Evolutionary conservation across 2,888 invertebrate genomes (phyloP).

Genomic region (Andrena chrysosceles): DNA sequence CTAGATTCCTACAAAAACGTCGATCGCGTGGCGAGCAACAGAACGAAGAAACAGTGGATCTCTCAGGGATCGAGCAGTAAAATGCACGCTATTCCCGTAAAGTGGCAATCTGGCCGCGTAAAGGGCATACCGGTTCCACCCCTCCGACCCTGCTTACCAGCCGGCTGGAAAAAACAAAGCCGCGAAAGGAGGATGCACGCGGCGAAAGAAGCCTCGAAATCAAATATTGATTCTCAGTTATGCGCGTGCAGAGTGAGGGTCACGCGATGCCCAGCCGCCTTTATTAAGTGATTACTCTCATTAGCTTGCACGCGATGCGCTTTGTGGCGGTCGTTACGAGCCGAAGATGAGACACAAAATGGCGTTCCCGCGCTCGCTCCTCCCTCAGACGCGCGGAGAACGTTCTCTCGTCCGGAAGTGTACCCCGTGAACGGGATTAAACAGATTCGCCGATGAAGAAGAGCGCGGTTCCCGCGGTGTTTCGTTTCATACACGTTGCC

Average conservation of each 20-base stretch:
- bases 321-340: slow-evolving; percentile 75
- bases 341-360: slow-evolving; percentile 73
- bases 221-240: slow-evolving; percentile 81
- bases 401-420: not conserved
- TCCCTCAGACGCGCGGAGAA: slow-evolving; percentile 12
- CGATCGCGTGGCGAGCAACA: slow-evolving; percentile 26
- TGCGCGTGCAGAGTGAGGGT: slow-evolving; percentile 69
- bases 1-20: not conserved
- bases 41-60: slow-evolving; percentile 30
- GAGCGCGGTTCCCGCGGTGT: not conserved
- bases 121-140: slow-evolving; percentile 52
- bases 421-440: not conserved
- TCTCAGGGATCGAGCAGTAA: slow-evolving; percentile 39
- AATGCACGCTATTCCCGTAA: slow-evolving; percentile 64
- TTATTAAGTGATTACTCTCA: slow-evolving; percentile 85
- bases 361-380: slow-evolving; percentile 52
- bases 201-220: slow-evolving; percentile 76
- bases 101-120: slow-evolving; percentile 42
- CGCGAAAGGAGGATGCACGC: slow-evolving; percentile 38
- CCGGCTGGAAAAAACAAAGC: slow-evolving; percentile 13
- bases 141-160: slow-evolving; percentile 13
- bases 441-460: not conserved
- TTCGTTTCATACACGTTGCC: slow-evolving; percentile 26
- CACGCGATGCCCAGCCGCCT: slow-evolving; percentile 80
- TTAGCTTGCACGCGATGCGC: slow-evolving; percentile 84